Conservation (phyloP, 2,797 vertebrate species). For the Poeciliopsis turneri region DNA sequence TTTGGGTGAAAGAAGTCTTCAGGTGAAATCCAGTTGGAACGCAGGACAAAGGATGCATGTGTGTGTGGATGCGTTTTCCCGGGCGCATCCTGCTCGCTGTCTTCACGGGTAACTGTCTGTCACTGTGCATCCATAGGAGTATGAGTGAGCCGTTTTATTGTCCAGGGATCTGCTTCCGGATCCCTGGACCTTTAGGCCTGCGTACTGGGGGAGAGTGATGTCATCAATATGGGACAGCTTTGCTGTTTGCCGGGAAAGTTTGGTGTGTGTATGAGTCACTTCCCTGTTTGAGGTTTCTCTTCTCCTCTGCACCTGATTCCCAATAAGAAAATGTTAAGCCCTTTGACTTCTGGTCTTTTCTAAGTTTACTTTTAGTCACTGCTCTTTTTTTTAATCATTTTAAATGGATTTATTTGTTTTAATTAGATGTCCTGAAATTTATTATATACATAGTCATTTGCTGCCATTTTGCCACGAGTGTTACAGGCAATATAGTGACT, state of each 20-base stretch:
- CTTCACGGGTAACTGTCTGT: conserved; percentile 19
- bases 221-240: conserved; percentile 59
- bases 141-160: conserved; percentile 34
- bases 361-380: background rate
- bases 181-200: conserved; percentile 63
- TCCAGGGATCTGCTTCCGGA: conserved; percentile 58
- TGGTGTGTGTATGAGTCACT: conserved; percentile 26
- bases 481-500: background rate
- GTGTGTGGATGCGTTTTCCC: conserved; percentile 5
- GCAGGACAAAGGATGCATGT: conserved; percentile 18
- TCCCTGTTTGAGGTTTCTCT: conserved; percentile 35
- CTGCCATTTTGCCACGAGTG: background rate
- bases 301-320: conserved; percentile 28
- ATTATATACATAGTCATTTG: background rate
- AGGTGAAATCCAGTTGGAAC: conserved; percentile 57
- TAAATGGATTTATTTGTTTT: background rate
- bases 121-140: conserved; percentile 43
- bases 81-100: conserved; percentile 2
- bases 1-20: conserved; percentile 53
- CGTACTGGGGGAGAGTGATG: conserved; percentile 46
- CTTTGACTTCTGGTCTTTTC: conserved; percentile 2
- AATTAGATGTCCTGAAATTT: background rate
- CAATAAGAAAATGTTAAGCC: conserved; percentile 50
- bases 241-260: conserved; percentile 46
- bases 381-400: background rate